Evolutionary conservation across 2,888 invertebrate species (phyloP).

Genomic region (Tortricodes alternella): DNA sequence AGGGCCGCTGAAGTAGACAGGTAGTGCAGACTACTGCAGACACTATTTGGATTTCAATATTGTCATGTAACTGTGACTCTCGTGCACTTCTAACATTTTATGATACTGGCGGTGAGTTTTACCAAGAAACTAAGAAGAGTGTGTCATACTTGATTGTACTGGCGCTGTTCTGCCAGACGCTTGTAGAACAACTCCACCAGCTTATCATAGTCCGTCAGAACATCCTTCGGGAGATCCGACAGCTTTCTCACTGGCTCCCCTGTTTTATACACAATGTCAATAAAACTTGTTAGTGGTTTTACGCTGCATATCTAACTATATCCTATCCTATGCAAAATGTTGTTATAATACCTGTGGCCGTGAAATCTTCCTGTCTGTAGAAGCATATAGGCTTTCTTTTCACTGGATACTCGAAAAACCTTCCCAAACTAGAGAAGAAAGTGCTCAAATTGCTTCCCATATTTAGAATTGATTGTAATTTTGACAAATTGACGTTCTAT

Average conservation of each 20-base stretch:
- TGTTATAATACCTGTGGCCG: constrained; percentile 66
- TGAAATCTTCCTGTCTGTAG: constrained; percentile 81
- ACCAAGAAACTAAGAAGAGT: neutral
- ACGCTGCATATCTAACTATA: no score
- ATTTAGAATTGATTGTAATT: no score
- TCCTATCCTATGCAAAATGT: neutral
- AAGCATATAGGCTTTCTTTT: constrained; percentile 83
- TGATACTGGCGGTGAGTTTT: no score
- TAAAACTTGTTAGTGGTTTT: no score
- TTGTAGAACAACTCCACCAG: constrained; percentile 79
- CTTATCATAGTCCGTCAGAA: constrained; percentile 78
- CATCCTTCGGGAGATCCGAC: constrained; percentile 47
- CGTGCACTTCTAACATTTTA: no score
- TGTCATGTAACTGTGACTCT: no score
- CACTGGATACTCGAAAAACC: constrained; percentile 82
- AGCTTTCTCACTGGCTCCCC: constrained; percentile 61
- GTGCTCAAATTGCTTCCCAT: constrained; percentile 76
- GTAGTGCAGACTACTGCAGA: no score
- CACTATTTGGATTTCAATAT: no score
- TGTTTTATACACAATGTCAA: constrained; percentile 34
- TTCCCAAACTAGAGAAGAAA: constrained; percentile 68
- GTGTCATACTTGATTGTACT: constrained; percentile 66
- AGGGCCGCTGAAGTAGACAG: no score
- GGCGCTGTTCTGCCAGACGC: constrained; percentile 73
- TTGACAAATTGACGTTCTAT: no score